Conservation (phyloP, 2,888 invertebrate species). For the Campoplex nolae region DNA sequence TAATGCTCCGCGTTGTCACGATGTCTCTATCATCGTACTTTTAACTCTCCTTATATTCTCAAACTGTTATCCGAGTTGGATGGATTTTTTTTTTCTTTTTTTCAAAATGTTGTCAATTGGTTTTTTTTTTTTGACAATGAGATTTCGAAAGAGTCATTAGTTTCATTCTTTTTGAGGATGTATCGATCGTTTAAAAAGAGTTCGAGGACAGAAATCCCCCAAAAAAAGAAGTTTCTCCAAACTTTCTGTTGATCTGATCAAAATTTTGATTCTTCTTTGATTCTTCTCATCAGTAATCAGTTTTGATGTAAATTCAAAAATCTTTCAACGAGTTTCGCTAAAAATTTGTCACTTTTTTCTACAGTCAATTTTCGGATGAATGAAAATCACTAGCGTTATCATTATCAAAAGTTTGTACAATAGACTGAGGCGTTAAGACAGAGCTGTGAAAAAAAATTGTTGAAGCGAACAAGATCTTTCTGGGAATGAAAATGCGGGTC, state of each 20-base stretch:
- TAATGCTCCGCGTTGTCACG: conserved; percentile 54
- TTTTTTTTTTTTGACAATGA: no score
- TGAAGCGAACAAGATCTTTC: neutral
- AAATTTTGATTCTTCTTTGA: neutral
- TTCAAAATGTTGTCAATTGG: neutral
- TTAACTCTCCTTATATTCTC: conserved; percentile 38
- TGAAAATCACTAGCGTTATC: neutral
- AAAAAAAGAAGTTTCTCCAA: neutral
- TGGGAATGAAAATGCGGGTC: neutral
- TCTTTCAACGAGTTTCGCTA: no score
- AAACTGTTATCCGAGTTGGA: neutral
- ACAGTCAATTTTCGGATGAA: neutral
- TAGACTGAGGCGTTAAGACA: neutral
- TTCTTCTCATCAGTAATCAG: neutral
- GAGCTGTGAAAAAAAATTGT: neutral
- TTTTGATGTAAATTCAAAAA: neutral
- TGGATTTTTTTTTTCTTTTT: neutral
- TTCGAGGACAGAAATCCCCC: no score
- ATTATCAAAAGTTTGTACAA: neutral
- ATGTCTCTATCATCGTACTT: conserved; percentile 65
- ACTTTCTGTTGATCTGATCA: neutral
- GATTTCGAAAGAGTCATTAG: neutral
- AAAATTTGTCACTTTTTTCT: neutral
- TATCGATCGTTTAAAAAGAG: neutral
- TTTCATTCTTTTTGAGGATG: neutral